These are phyloP conservation scores for Cantharis rustica DNA, from an alignment of 2,888 invertebrate genomes.

Conservation along the genomic window DNA sequence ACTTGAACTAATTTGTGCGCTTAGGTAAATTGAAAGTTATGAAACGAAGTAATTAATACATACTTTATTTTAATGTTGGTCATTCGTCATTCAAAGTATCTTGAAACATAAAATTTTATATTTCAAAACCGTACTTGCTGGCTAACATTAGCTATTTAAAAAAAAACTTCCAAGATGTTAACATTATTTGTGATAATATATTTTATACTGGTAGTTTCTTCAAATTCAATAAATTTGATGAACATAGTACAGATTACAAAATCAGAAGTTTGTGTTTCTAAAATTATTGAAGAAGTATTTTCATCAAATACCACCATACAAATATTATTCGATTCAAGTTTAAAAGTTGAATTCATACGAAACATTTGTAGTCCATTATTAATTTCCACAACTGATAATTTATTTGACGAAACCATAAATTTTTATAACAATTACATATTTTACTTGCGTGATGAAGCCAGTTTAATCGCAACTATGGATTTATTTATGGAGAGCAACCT, in stretches of 20 bases:
- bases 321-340: background rate
- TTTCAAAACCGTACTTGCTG: background rate
- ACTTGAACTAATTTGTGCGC: background rate
- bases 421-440: background rate
- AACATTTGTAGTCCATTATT: background rate
- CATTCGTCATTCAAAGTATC: background rate
- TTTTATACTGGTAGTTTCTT: background rate
- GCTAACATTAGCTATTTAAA: too few species aligned
- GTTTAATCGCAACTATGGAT: background rate
- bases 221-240: too few species aligned
- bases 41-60: background rate
- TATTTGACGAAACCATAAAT: background rate
- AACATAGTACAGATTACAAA: background rate
- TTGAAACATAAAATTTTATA: background rate
- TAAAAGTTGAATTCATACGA: background rate
- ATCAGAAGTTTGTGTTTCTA: background rate
- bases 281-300: background rate
- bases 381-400: background rate
- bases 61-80: background rate
- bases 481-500: background rate
- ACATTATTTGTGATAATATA: background rate
- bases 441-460: background rate
- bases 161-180: background rate
- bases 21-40: background rate
- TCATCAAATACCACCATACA: background rate